Base-by-base conservation (phyloP, 2,888 invertebrate genomes). In the Drosophila pseudotalamancana region DNA sequence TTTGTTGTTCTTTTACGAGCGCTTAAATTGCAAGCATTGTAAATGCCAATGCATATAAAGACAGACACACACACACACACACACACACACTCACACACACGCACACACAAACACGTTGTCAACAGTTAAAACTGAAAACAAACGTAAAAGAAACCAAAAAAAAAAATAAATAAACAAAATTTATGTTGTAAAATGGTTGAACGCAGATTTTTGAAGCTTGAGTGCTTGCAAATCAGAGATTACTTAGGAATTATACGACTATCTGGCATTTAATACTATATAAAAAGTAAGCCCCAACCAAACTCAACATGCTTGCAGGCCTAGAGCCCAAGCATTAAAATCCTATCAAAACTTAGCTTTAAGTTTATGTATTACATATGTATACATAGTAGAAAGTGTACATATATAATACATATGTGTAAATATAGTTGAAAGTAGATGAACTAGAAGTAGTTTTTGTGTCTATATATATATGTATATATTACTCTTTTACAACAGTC, bases 11-110 rank as follows among this genome's bases (percentile, higher is more conserved):
- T 69, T 72, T 69, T 69, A 74, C 70, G 74, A 74, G 64, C 75
- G 27, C 70, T 74, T 60, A 72, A 72, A 69, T 74, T 57, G 61
- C 54, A 72, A 53, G 68, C 68, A 67, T 72, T 71, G 53, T 57
- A 72, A 71, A 66, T 61, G 59, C 37, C 50, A 39, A 42, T 51
- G 51, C 71, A 70, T 54, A 21, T 48, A 48, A 35, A 50, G 6
- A 60, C 25, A 32, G n/a, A 53, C 23, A 50, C 9, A 27, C 21
- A 51, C 4, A 40, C 6, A 50, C 4, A 32, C 8, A 31, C 12
- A 34, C n/a, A 46, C 18, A 55, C n/a, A 54, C 16, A 27, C 18
- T 50, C 11, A 40, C n/a, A 21, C 21, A 37, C 48, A 25, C 39
- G 19, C 42, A 31, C 16, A 29, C 18, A 4, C 19, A 8, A 14